Evolutionary conservation across 92 coral and sea anemone genomes (phyloP).

Genomic region (Phenganax marumi): DNA sequence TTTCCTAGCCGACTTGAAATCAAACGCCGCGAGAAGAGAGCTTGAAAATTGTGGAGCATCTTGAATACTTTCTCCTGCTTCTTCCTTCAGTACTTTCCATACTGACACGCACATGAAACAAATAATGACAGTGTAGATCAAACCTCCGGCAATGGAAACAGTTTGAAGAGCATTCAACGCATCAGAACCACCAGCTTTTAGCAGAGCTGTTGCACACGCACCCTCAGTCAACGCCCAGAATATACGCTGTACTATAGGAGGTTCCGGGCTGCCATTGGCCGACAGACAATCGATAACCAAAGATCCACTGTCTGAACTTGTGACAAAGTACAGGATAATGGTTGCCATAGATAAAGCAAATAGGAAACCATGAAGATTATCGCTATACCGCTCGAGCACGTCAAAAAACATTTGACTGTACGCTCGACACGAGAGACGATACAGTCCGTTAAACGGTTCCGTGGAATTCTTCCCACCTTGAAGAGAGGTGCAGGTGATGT

Average conservation of each 20-base stretch:
- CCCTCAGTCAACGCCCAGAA: conserved; percentile 45
- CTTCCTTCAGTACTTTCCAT: conserved; percentile 66
- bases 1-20: conserved; percentile 40
- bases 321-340: conserved; percentile 37
- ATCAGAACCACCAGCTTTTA: conserved; percentile 67
- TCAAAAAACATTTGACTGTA: conserved; percentile 75
- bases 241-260: conserved; percentile 29
- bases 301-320: conserved; percentile 43
- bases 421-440: conserved; percentile 72
- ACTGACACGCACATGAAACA: conserved; percentile 72
- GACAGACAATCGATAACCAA: conserved; percentile 42
- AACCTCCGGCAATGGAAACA: conserved; percentile 68
- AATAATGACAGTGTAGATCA: conserved; percentile 65
- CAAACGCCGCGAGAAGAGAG: conserved; percentile 65
- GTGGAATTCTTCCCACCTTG: conserved; percentile 67
- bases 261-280: conserved; percentile 43
- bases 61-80: conserved; percentile 62
- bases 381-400: conserved; percentile 65
- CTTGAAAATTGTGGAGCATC: conserved; percentile 67
- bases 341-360: conserved; percentile 36
- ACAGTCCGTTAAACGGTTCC: conserved; percentile 60
- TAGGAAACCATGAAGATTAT: conserved; percentile 31
- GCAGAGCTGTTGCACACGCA: conserved; percentile 66
- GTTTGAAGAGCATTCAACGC: conserved; percentile 70
- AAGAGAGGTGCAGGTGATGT: conserved; percentile 64